Percentiles rank a stretch among this genome's conserved stretches.
phyloP scores from a whole-genome alignment of 2,797 vertebrate genomes.

The Karalla daura region DNA sequence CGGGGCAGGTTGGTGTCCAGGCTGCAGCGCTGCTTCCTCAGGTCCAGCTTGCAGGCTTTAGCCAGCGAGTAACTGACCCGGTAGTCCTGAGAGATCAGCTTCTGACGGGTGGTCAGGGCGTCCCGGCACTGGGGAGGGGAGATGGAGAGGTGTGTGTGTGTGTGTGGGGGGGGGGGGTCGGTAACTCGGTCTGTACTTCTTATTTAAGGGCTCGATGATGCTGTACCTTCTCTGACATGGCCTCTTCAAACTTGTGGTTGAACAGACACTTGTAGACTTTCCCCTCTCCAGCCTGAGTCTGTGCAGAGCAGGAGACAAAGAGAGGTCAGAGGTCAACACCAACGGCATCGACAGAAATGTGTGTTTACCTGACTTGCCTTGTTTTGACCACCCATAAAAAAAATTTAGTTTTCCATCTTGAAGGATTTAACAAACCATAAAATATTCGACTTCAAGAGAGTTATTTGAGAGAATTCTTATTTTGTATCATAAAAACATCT shows the following conservation, averaged over 20 bases:
- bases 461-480: too few relatives aligned
- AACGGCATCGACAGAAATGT: too few relatives aligned
- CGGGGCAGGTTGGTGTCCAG: conserved; percentile 92
- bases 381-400: too few relatives aligned
- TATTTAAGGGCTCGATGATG: neutral
- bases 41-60: conserved; percentile 93
- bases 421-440: too few relatives aligned
- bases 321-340: neutral
- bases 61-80: conserved; percentile 96
- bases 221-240: conserved; percentile 93
- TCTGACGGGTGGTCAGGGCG: conserved; percentile 93
- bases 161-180: neutral
- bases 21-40: conserved; percentile 94
- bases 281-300: conserved; percentile 95
- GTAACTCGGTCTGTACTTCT: too few relatives aligned
- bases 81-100: conserved; percentile 96
- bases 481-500: too few relatives aligned
- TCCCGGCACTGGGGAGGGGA: conserved; percentile 87
- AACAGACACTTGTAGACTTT: conserved; percentile 97
- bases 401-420: too few relatives aligned
- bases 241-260: conserved; percentile 98
- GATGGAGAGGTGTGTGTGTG: neutral
- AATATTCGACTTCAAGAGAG: too few relatives aligned
- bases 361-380: too few relatives aligned
- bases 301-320: conserved; percentile 28